Evolutionary conservation across 1,140 invertebrate species (phyloP).

Genomic region (Heliothis virescens): DNA sequence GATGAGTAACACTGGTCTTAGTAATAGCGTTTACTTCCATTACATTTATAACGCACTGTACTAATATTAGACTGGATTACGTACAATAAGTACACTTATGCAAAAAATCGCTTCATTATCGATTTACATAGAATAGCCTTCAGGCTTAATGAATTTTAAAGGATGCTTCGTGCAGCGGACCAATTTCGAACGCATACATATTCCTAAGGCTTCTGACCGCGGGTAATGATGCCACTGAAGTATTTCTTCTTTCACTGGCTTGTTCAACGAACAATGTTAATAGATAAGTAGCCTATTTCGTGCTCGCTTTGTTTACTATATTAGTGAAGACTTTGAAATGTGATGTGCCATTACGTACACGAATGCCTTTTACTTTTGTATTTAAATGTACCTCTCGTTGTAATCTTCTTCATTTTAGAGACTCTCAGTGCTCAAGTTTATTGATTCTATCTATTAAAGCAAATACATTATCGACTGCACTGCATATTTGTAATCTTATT

Average conservation of each 20-base stretch:
- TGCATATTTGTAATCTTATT: no score
- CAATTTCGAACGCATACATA: neutral
- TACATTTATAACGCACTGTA: constrained; percentile 47
- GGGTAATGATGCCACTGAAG: neutral
- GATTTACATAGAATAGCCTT: neutral
- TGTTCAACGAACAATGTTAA: neutral
- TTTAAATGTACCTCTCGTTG: neutral
- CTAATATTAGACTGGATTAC: constrained; percentile 15
- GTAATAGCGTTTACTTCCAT: constrained; percentile 53
- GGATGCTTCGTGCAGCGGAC: neutral
- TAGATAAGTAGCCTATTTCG: neutral
- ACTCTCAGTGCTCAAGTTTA: neutral
- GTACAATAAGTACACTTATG: neutral
- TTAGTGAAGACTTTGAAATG: neutral
- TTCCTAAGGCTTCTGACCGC: neutral
- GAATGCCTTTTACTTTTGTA: neutral
- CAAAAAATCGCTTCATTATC: neutral
- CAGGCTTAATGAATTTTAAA: constrained; percentile 2
- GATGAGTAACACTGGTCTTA: constrained; percentile 68
- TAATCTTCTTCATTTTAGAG: neutral
- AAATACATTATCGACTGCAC: neutral
- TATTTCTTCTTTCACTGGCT: neutral
- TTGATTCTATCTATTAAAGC: neutral
- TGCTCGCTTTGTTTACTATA: neutral
- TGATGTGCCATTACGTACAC: neutral